Percentiles rank a stretch among this genome's conserved stretches.
Evolutionary conservation across 2,113 vertebrate genomes (phyloP).

Genomic region (Phyllopteryx taeniolatus): DNA sequence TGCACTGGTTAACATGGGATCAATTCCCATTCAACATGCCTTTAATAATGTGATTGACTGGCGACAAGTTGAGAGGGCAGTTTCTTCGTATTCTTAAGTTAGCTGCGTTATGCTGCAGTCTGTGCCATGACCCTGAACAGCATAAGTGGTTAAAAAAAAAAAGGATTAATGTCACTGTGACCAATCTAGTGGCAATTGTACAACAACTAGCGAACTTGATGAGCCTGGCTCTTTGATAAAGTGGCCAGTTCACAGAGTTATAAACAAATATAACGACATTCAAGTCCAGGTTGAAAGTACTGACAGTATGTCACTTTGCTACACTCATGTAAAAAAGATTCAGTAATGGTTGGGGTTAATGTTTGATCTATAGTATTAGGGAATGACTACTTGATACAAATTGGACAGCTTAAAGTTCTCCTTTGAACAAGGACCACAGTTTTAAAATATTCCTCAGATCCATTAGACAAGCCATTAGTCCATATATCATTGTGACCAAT

Average conservation of each 20-base stretch:
- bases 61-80: too few relatives aligned
- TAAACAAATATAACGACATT: background rate
- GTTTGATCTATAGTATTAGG: background rate
- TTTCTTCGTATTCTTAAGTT: too few relatives aligned
- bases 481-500: too few relatives aligned
- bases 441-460: too few relatives aligned
- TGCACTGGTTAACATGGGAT: too few relatives aligned
- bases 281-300: background rate
- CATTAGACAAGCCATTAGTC: too few relatives aligned
- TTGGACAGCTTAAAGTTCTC: background rate
- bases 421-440: background rate
- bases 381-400: background rate
- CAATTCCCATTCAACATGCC: too few relatives aligned
- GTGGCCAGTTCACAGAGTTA: background rate
- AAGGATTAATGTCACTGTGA: background rate
- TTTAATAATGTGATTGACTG: too few relatives aligned
- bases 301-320: background rate
- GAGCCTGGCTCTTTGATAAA: background rate
- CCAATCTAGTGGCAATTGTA: too few relatives aligned
- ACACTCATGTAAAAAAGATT: background rate
- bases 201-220: background rate
- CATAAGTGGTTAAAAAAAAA: background rate
- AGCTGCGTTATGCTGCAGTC: too few relatives aligned
- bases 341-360: background rate
- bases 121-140: too few relatives aligned